These are phyloP conservation scores for Ganaspis sp. DNA, from an alignment of 1,140 invertebrate genomes.

Conservation along the genomic window DNA sequence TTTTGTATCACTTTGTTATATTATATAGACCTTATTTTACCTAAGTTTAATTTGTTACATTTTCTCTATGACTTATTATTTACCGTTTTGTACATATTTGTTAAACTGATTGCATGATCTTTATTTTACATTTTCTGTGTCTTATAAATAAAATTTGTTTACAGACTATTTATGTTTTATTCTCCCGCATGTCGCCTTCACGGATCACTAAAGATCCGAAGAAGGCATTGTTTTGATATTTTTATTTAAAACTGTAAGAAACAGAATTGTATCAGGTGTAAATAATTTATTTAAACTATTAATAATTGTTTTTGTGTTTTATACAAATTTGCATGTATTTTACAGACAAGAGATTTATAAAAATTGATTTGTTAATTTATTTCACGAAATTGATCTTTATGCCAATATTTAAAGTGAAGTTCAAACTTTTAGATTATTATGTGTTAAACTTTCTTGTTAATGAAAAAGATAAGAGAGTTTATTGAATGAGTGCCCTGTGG, in stretches of 20 bases:
- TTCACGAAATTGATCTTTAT: too few relatives aligned
- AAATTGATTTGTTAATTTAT: too few relatives aligned
- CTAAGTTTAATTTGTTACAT: conserved; percentile 36
- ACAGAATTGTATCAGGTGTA: too few relatives aligned
- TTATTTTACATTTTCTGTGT: conserved; percentile 36
- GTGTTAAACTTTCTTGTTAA: too few relatives aligned
- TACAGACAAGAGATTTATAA: too few relatives aligned
- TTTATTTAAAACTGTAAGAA: not conserved
- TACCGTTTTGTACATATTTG: too few relatives aligned
- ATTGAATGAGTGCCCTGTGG: not conserved
- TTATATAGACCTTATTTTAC: conserved; percentile 38
- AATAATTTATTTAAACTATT: too few relatives aligned
- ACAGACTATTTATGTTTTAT: conserved; percentile 52
- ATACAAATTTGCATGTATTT: too few relatives aligned
- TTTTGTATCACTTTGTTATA: conserved; percentile 35
- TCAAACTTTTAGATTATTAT: too few relatives aligned
- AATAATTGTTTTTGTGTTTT: too few relatives aligned
- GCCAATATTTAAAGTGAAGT: too few relatives aligned
- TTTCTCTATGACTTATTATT: conserved; percentile 26
- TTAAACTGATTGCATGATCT: not conserved
- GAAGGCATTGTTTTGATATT: not conserved
- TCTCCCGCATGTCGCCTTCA: conserved; percentile 56
- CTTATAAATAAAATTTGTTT: conserved; percentile 62
- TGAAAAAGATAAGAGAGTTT: not conserved
- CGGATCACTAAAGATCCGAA: not conserved